These are phyloP conservation scores for Heliconius hortense DNA, from an alignment of 2,888 invertebrate genomes.

Conservation along the genomic window DNA sequence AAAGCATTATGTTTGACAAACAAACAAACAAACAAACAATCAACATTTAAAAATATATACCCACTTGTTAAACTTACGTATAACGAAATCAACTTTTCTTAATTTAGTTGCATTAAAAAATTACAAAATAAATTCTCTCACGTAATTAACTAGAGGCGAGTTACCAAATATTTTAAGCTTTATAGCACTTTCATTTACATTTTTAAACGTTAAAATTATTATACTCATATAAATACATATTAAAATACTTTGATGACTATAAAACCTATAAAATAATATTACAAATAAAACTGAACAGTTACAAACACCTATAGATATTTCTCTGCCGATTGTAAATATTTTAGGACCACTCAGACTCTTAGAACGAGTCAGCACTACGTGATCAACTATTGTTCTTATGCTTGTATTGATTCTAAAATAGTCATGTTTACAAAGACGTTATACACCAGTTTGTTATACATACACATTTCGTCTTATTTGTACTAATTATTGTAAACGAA, in stretches of 20 bases:
- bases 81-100: slow-evolving; percentile 8
- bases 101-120: not conserved
- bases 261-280: not conserved
- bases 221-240: not conserved
- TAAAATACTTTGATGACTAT: not conserved
- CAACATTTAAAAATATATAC: too few species aligned
- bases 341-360: slow-evolving; percentile 20
- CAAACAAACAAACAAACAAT: too few species aligned
- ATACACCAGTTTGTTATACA: slow-evolving; percentile 13
- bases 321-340: slow-evolving; percentile 22
- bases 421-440: slow-evolving; percentile 17
- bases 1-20: not conserved
- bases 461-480: slow-evolving; percentile 13
- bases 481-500: not conserved
- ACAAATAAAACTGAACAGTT: slow-evolving; percentile 12
- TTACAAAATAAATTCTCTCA: not conserved
- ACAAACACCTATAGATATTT: slow-evolving; percentile 1
- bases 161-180: slow-evolving; percentile 16
- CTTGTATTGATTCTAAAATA: slow-evolving; percentile 32
- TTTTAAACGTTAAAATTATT: not conserved
- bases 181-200: slow-evolving; percentile 10
- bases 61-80: not conserved
- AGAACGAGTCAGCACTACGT: slow-evolving; percentile 36
- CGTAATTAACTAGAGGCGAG: slow-evolving; percentile 12
- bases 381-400: slow-evolving; percentile 35